Base-by-base conservation (phyloP, 2,113 vertebrate genomes). In the Lepus americanus region DNA sequence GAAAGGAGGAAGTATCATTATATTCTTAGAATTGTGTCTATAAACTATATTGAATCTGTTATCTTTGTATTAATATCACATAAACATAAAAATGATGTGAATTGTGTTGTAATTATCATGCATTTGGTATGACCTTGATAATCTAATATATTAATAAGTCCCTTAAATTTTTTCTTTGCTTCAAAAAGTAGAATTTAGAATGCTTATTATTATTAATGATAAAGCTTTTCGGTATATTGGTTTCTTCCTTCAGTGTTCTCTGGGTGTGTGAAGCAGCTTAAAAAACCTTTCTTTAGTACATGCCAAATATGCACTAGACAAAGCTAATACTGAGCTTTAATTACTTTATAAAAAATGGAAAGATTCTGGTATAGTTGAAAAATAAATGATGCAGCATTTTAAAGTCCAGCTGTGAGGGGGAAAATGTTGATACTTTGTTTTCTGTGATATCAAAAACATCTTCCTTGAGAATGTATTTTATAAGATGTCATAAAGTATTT, bases 311-410 rank as follows among this genome's bases (percentile, higher is more conserved):
- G 64, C 39, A 67, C 59, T 3, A 69, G 78, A 51, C 9, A 89
- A 79, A 69, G 74, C 17, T 70, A 61, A 13, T 44, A 11, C 4
- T 84, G 92, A 92, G 16, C 12, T 14, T 79, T 84, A 67, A 87
- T 61, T 95, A 77, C 6, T 81, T 95, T 31, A 84, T 74, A 74
- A 76, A 90, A 84, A 81, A 90, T 51, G 44, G 61, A 88, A 90
- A 8, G 19, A 83, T 95, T 82, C 25, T 64, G 66, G 20, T 61
- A 53, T 23, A 94, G 55, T 51, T 92, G 20, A 59, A 89, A 92
- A 92, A 73, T 72, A 70, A 59, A 77, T 39, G 19, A n/a, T 66
- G 31, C 51, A 73, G 3, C 27, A 59, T 22, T 59, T 59, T 10
- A 27, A 85, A 73, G n/a, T 69, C 19, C 44, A 92, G 36, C 5